These are phyloP conservation scores for Tachina lurida DNA, from an alignment of 2,888 invertebrate genomes.

Conservation along the genomic window DNA sequence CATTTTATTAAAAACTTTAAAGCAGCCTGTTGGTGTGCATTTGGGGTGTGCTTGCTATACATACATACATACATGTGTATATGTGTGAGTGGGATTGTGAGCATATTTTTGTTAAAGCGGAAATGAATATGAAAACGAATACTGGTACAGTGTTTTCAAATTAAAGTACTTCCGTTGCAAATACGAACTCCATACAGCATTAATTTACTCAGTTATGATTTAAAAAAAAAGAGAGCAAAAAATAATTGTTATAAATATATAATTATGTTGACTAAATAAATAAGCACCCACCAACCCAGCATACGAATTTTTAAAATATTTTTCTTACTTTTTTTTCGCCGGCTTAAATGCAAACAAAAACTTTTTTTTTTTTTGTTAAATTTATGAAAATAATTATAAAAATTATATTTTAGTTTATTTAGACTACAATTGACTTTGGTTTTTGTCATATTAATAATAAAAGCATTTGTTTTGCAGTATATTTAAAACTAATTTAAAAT, in stretches of 20 bases:
- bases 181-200: slow-evolving; percentile 2
- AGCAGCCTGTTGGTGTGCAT: not conserved
- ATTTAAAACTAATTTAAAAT: slow-evolving; percentile 45
- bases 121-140: slow-evolving; percentile 51
- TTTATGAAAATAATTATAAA: slow-evolving; percentile 51
- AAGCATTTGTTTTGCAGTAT: slow-evolving; percentile 41
- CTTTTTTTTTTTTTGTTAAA: slow-evolving; percentile 28
- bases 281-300: not conserved
- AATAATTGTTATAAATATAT: slow-evolving; percentile 38
- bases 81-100: not conserved
- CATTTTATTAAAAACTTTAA: slow-evolving; percentile 24
- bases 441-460: slow-evolving; percentile 54
- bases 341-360: slow-evolving; percentile 1
- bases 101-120: slow-evolving; percentile 29
- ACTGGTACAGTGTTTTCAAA: slow-evolving; percentile 40
- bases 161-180: slow-evolving; percentile 60
- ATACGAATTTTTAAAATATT: not conserved
- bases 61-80: not conserved
- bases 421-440: slow-evolving; percentile 63
- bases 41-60: not conserved
- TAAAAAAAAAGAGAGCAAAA: slow-evolving; percentile 4
- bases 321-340: slow-evolving; percentile 5
- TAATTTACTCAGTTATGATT: slow-evolving; percentile 18
- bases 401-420: slow-evolving; percentile 58
- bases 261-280: slow-evolving; percentile 44